Evolutionary conservation across 2,797 vertebrate species (phyloP).

Genomic region (Micropoecilia bifurca): DNA sequence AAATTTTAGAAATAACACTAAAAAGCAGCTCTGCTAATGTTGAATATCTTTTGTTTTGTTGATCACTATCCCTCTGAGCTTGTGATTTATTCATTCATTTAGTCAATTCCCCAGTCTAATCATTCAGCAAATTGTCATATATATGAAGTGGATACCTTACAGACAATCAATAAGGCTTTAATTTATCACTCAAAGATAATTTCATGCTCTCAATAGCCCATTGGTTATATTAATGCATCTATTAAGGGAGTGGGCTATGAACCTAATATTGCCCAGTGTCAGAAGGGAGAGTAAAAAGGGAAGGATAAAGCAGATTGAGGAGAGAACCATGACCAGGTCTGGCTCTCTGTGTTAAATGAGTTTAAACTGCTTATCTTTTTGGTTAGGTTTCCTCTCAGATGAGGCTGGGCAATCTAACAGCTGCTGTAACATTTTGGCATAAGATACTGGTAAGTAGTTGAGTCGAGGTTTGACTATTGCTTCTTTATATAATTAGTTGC

Average conservation of each 20-base stretch:
- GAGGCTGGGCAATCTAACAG: conserved; percentile 66
- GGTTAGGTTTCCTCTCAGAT: conserved; percentile 64
- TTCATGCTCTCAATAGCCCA: conserved; percentile 77
- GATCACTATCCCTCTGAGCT: conserved; percentile 17
- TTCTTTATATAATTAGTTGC: conserved; percentile 4
- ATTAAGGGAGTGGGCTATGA: conserved; percentile 71
- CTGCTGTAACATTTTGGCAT: conserved; percentile 45
- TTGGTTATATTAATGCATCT: conserved; percentile 80
- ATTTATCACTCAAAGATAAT: conserved; percentile 79
- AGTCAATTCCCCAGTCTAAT: conserved; percentile 31
- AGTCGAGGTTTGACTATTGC: conserved; percentile 12
- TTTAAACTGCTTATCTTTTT: conserved; percentile 80
- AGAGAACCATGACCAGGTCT: conserved; percentile 62
- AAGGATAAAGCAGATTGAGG: conserved; percentile 44
- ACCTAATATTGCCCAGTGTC: conserved; percentile 69
- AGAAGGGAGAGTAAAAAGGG: conserved; percentile 50
- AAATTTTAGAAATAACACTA: conserved; percentile 17
- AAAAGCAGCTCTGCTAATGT: conserved; percentile 10
- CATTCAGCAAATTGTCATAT: conserved; percentile 60
- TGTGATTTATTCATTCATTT: conserved; percentile 40
- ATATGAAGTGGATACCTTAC: conserved; percentile 62
- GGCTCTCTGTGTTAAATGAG: conserved; percentile 72
- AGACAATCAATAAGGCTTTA: conserved; percentile 77
- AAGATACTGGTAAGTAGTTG: conserved; percentile 22
- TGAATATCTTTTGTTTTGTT: conserved; percentile 4